Conservation (phyloP, 2,797 vertebrate species). For the Tamandua tetradactyla region DNA sequence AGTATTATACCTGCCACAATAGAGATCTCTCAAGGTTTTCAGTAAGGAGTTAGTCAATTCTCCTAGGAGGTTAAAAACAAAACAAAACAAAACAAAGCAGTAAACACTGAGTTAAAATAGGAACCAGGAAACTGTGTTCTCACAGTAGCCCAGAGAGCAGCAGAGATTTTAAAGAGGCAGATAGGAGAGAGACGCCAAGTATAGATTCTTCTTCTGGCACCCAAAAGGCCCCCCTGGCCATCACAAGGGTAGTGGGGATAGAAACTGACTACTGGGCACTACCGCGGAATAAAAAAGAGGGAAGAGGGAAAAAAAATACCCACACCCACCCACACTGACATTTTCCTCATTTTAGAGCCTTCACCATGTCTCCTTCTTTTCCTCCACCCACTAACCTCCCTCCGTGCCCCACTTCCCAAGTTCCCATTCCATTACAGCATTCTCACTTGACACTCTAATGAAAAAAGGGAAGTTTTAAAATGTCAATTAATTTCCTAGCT, state of each 20-base stretch:
- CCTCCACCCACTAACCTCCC: neutral
- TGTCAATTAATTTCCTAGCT: neutral
- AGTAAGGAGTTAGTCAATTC: neutral
- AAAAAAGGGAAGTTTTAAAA: neutral
- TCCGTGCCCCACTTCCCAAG: neutral
- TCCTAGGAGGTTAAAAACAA: neutral
- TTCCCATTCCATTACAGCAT: neutral
- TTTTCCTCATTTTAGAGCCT: neutral
- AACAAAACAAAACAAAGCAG: neutral
- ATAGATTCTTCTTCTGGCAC: too few relatives aligned
- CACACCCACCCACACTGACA: neutral
- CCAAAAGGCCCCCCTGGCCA: neutral
- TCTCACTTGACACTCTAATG: neutral
- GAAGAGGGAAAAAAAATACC: neutral
- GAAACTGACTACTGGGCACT: neutral
- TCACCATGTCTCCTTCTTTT: neutral
- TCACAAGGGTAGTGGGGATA: neutral
- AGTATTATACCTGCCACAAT: neutral
- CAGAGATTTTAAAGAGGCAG: neutral
- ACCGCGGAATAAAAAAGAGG: neutral
- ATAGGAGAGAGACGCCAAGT: neutral
- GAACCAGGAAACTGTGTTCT: neutral
- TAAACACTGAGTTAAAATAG: neutral
- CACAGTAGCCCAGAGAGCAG: neutral
- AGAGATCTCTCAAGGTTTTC: neutral